Evolutionary conservation across 2,113 vertebrate genomes (phyloP).

Genomic region (Orcinus orca): DNA sequence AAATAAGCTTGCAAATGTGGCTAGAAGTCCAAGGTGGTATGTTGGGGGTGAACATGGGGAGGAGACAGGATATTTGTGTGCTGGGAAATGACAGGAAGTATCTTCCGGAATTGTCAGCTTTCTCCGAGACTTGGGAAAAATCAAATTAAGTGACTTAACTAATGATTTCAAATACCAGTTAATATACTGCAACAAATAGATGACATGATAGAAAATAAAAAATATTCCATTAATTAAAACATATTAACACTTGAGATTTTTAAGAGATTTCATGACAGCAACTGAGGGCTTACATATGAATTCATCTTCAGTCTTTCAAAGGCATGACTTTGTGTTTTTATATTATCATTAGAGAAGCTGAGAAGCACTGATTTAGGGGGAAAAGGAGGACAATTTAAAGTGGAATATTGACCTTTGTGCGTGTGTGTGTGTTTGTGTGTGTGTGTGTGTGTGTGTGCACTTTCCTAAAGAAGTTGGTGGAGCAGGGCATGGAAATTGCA

Average conservation of each 20-base stretch:
- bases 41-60: rapidly evolving
- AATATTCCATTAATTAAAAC: neutral
- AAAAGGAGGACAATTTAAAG: neutral
- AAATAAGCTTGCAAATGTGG: neutral
- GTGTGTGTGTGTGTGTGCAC: no score
- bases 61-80: rapidly evolving
- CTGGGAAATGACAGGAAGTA: neutral
- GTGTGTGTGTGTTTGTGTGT: no score
- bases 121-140: neutral
- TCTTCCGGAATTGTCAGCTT: neutral
- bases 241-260: neutral
- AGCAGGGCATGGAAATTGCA: neutral
- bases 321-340: neutral
- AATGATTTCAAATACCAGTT: neutral
- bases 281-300: neutral
- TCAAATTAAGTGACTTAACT: neutral
- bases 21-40: no score
- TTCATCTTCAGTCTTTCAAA: neutral
- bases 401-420: neutral
- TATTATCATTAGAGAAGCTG: neutral
- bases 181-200: neutral
- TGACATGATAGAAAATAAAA: neutral
- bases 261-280: neutral
- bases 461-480: neutral
- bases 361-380: neutral